These are phyloP conservation scores for Plectus sambesii DNA, from an alignment of 1,140 invertebrate genomes.

Conservation along the genomic window DNA sequence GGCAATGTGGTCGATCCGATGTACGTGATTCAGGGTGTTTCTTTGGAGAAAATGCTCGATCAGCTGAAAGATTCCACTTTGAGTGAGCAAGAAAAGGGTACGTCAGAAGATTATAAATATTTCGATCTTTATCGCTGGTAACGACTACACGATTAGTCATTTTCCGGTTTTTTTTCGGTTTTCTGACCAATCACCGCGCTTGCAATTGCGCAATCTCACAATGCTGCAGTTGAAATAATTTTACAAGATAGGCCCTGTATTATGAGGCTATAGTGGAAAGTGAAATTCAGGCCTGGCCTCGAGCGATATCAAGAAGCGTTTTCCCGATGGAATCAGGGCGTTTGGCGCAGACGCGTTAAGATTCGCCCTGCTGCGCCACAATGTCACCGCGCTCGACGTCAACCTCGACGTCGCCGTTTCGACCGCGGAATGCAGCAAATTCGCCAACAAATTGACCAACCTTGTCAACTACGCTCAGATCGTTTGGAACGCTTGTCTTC, in stretches of 20 bases:
- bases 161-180: background rate
- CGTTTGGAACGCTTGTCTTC: conserved; percentile 4
- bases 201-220: conserved; percentile 3
- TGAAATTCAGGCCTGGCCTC: conserved; percentile 23
- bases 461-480: conserved; percentile 77
- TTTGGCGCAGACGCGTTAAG: conserved; percentile 94
- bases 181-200: background rate
- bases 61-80: conserved; percentile 27
- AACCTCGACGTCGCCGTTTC: conserved; percentile 80
- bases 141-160: no score
- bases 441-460: conserved; percentile 99
- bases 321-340: conserved; percentile 90
- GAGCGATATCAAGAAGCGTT: conserved; percentile 47
- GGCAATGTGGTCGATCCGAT: conserved; percentile 97
- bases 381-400: conserved; percentile 60
- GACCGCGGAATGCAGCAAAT: conserved; percentile 88
- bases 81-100: conserved; percentile 28
- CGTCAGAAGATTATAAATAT: conserved; percentile 42
- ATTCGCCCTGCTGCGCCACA: conserved; percentile 78
- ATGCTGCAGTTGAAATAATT: conserved; percentile 8
- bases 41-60: conserved; percentile 56
- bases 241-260: conserved; percentile 12
- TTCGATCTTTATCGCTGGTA: conserved; percentile 31
- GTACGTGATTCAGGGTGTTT: conserved; percentile 81
- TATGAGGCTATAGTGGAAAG: conserved; percentile 9